Evolutionary conservation across 2,797 vertebrate genomes (phyloP), one percentile per base, ranked within the genome.

Genomic region (Spea hammondii): DNA sequence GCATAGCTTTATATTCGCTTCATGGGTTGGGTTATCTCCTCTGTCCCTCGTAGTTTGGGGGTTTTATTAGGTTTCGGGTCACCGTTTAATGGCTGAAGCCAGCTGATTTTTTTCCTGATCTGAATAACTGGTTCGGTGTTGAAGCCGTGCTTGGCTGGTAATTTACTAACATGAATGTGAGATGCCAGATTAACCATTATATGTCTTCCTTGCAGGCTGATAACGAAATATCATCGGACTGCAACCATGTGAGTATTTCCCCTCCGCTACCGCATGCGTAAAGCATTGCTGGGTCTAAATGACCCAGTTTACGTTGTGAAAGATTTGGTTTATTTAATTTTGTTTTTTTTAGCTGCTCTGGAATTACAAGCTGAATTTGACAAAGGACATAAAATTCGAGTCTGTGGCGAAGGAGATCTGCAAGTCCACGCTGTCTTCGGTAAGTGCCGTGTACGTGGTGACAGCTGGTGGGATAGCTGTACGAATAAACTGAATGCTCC

Each of bases 321-420:
- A 32, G 32, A 32, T 32, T 32, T 32, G 32, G 32, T 32, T 32
- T 32, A 32, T 54, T 54, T 54, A 12, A 54, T 54, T 54, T 2
- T 1, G 32, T 70, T 48, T 78, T 68, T 9, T 0, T n/a, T n/a
- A 93, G 92, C 91, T 98, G 60, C 87, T 98, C 70, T 98, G 97
- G 97, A 98, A 96, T 90, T 98, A 97, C 85, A 98, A 98, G 67
- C 84, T 95, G 57, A 98, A 98, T 84, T 88, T 98, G 86, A 98
- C 97, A 8, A 97, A 93, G 6, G 97, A 98, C 83, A 92, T 96
- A 0, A 98, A 98, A 90, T 98, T 98, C 78, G 96, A 98, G 87
- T 95, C 96, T 0, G 95, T 96, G 59, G 96, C 97, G 4, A 90
- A 94, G 80, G 96, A 98, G 75, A 95, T 98, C 86, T 98, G 97